Base-by-base conservation (phyloP, 1,140 invertebrate genomes). In the Teleopsis dalmanni region DNA sequence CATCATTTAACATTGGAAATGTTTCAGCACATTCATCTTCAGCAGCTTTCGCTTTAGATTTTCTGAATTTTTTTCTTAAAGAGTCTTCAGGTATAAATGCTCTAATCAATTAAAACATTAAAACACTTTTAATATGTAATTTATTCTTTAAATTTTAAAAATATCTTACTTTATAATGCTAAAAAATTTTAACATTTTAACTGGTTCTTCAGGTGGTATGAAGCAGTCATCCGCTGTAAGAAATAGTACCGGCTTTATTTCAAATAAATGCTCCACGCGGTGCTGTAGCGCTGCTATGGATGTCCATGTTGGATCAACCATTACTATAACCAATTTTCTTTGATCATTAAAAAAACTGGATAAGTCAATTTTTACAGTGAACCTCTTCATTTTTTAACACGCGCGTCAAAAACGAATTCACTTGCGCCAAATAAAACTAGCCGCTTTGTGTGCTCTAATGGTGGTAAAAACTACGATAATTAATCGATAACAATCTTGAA, bases 341-440 rank as follows among this genome's bases (percentile, higher is more conserved):
- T 43, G 31, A 21, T 50, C 41, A 0, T 42, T 52, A 18, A 65
- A 65, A 26, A 59, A 65, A 11, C 50, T 45, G 1, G 55, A 54
- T 10, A 65, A 21, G 34, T 65, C 58, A 21, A 65, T 25, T 31
- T 56, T 62, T 21, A 65, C 55, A 3, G 55, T n/a, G n/a, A 56
- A 55, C 37, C 50, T 45, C 5, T 44, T 25, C 58, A 65, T 63
- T 14, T 10, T 46, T 18, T 14, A 25, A n/a, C n/a, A n/a, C n/a
- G n/a, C n/a, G n/a, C n/a, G n/a, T n/a, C n/a, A n/a, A n/a, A n/a
- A n/a, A n/a, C n/a, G n/a, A n/a, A n/a, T n/a, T n/a, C n/a, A n/a
- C n/a, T n/a, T n/a, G n/a, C n/a, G n/a, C n/a, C n/a, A n/a, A n/a
- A n/a, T n/a, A n/a, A n/a, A n/a, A n/a, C n/a, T n/a, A n/a, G n/a